phyloP scores from a whole-genome alignment of 1,140 invertebrate genomes.

The Procambarus virginalis region DNA sequence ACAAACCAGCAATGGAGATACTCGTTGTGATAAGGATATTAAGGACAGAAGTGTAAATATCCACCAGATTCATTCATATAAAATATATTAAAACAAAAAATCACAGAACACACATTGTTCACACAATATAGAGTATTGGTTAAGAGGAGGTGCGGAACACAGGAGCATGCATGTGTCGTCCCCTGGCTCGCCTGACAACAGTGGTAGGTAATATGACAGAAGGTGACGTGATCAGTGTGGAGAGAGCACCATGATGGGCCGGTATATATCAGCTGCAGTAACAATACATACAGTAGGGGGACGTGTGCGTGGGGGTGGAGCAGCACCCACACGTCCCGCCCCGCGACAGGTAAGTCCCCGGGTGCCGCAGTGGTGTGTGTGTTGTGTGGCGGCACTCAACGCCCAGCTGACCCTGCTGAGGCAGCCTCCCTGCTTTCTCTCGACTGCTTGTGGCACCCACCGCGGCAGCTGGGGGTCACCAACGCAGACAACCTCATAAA shows the following conservation, averaged over 20 bases:
- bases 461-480: conserved; percentile 42
- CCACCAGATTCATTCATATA: neutral
- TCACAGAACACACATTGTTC: neutral
- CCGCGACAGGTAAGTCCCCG: conserved; percentile 45
- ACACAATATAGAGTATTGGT: neutral
- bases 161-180: neutral
- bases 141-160: neutral
- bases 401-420: neutral
- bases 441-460: conserved; percentile 7
- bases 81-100: neutral
- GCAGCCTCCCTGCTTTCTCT: conserved; percentile 1
- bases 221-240: conserved; percentile 5
- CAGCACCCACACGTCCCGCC: conserved; percentile 26
- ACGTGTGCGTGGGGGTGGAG: conserved; percentile 26
- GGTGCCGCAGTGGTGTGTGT: conserved; percentile 40
- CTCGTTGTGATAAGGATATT: neutral
- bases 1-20: neutral
- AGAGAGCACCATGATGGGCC: conserved; percentile 52
- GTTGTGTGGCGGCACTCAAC: neutral
- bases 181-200: neutral
- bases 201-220: neutral
- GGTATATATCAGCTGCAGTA: conserved; percentile 59
- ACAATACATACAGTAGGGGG: conserved; percentile 55
- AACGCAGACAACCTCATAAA: conserved; percentile 20
- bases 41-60: neutral